Evolutionary conservation across 1,140 invertebrate species (phyloP).

Genomic region (Rhopalosiphum padi): DNA sequence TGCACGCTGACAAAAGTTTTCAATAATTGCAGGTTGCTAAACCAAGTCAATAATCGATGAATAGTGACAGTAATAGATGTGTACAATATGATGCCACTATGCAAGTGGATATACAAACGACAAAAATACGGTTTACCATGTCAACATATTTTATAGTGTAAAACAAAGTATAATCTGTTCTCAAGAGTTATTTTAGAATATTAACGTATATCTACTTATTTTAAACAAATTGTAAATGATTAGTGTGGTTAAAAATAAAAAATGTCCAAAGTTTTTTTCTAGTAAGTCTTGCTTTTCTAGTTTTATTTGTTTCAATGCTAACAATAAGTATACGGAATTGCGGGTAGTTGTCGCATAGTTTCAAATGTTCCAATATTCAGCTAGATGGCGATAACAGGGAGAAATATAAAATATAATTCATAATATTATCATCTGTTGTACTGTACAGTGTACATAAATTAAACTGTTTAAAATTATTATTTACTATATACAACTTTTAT

Average conservation of each 20-base stretch:
- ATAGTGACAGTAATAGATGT: not conserved
- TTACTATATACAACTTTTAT: not conserved
- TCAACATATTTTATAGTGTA: not conserved
- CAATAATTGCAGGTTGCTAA: not conserved
- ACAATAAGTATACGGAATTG: not conserved
- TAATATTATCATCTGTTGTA: not conserved
- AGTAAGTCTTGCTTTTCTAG: not conserved
- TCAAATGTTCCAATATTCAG: not conserved
- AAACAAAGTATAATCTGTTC: not conserved
- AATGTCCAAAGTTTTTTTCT: not conserved
- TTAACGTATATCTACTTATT: not conserved
- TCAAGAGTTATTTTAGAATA: not conserved
- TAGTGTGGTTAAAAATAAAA: not conserved
- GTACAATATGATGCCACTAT: not conserved
- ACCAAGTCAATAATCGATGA: not conserved
- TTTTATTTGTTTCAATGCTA: not conserved
- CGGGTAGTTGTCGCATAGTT: not conserved
- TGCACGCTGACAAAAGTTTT: not conserved
- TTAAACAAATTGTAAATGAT: not conserved
- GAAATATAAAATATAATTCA: not conserved
- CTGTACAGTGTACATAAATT: not conserved
- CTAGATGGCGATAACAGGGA: slow-evolving; percentile 25
- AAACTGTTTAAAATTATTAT: not conserved
- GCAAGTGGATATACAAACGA: not conserved
- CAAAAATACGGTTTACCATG: not conserved